Evolutionary conservation across 2,888 invertebrate species (phyloP), one percentile per base, ranked within the genome.

Genomic region (Melipona beecheii): DNA sequence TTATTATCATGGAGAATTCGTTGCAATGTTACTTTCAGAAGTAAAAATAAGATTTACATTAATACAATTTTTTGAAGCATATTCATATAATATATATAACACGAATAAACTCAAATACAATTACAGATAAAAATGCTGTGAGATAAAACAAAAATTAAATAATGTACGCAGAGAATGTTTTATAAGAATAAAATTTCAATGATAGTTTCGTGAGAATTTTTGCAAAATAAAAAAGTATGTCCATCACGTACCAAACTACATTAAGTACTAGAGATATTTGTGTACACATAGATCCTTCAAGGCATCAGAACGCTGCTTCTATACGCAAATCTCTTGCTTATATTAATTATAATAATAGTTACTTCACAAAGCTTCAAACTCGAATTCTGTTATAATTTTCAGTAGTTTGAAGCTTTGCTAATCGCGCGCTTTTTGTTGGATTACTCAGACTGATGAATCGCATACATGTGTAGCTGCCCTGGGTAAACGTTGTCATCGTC

Each of bases 381-480:
- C 64, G 60, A 72, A 54, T 66, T 75, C 24, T 72, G n/a, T 31
- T 79, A 85, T 52, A 43, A 68, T 62, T 72, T 64, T 71, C 74
- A 54, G 36, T n/a, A n/a, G 73, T 89, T 88, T 81, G 90, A 92
- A 90, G 86, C 89, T 93, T 92, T 89, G 89, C 85, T 79, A 86
- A 84, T 89, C 87, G 89, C 92, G 92, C 91, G 91, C 90, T 91
- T 91, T 87, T 87, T 90, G 87, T 87, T 90, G 90, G 89, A 86
- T 93, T 93, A 94, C 93, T 94, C 91, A 91, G 87, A 91, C 89
- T 91, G 91, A 87, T 92, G 91, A 92, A 90, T 92, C 95, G 95
- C 96, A 95, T 96, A 98, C 98, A 98, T 95, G 98, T 98, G 93
- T 98, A 98, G 94, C 97, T 98, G 94, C 98, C 98, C 95, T 98